Evolutionary conservation across 2,888 invertebrate genomes (phyloP), one percentile per base, ranked within the genome.

Genomic region (Strigamia crassipes): DNA sequence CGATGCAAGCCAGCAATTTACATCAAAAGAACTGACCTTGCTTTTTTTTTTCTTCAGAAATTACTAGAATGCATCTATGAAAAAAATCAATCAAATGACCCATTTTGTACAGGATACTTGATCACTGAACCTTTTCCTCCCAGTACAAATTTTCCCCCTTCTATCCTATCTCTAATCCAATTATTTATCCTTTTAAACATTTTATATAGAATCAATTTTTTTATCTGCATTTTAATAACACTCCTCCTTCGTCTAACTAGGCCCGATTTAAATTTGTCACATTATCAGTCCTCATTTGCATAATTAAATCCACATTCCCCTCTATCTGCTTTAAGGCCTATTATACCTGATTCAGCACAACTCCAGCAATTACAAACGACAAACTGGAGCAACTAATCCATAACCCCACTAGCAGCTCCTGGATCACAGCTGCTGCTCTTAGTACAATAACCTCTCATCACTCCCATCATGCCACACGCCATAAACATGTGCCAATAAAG

Each of bases 271-370:
- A 73, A 73, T 73, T 73, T 73, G 73, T 73, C 73, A 73, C 73
- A 73, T 73, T 73, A 73, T 73, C 73, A 73, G 73, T 15, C 13
- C 73, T 73, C 73, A 73, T 73, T 73, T 73, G 73, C 73, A 73
- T 73, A 73, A 73, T 73, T 73, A 73, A 73, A 73, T 73, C 73
- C 73, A 73, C 73, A 73, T 73, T 73, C 73, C 31, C 23, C 73
- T 73, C 73, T 73, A 23, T 73, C 73, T 73, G 31, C 73, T 73
- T 73, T 73, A 73, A 73, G 73, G 73, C 73, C 27, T 73, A 73
- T 73, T 73, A 73, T 73, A 73, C 73, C 73, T 73, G 73, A 73
- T 73, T 73, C 73, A 73, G 73, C 73, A 73, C 73, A 73, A 73
- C 73, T 73, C 73, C 31, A 31, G 73, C 73, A 73, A 73, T 73